Base-by-base conservation (phyloP, 2,113 vertebrate genomes). In the Pungitius pungitius region DNA sequence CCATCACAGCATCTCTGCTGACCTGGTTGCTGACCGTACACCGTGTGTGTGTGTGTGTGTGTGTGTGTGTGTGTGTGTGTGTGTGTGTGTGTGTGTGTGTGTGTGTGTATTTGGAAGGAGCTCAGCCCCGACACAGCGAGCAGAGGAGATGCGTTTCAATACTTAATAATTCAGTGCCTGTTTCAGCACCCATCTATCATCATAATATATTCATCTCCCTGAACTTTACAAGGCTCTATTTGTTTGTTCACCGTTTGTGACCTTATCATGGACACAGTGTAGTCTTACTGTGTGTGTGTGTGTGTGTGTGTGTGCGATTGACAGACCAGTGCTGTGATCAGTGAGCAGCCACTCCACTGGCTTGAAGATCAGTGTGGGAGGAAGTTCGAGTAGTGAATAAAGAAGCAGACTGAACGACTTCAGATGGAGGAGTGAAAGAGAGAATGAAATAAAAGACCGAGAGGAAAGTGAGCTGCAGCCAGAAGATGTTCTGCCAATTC, bases 401-500 rank as follows among this genome's bases (percentile, higher is more conserved):
- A 30, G 51, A 51, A 66, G 56, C 54, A 49, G 57, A 58, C 14
- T 0, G 4, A 54, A 71, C 27, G 69, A 73, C 22, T 65, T 59
- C 60, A 63, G 52, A 64, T 30, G 67, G 27, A 57, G 6, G 20
- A 39, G 1, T 2, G 54, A 51, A 24, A 14, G 9, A 17, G 66
- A 37, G 55, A 47, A 52, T 9, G 22, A 71, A 75, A 69, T 56
- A 22, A 58, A 49, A 75, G 51, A 43, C 40, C 43, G 67, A 76
- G 14, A 40, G 56, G 43, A 55, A 64, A 51, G 47, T 51, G 54
- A 47, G 39, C 18, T 15, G 56, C 51, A 73, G 85, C 85, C 89
- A 89, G 18, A 55, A 30, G 80, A 68, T 86, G 83, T 87, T 77
- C 85, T 84, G 80, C 87, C 89, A 90, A 26, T 74, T 62, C 68